Evolutionary conservation across 2,888 invertebrate species (phyloP).

Genomic region (Drosophila testacea): DNA sequence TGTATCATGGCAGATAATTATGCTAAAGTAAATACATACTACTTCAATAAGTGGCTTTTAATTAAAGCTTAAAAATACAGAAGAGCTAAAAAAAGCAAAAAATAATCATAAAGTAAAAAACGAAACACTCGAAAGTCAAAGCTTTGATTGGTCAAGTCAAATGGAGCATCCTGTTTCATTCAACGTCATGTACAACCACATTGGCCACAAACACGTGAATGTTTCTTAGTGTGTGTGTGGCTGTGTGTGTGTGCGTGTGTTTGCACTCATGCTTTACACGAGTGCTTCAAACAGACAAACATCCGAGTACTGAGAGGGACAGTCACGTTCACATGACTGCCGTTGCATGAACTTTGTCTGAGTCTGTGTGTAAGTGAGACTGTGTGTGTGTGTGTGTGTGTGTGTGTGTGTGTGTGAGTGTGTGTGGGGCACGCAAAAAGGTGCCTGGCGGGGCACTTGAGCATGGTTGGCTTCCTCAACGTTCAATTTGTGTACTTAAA

Average conservation of each 20-base stretch:
- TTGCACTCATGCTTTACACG: slow-evolving; percentile 55
- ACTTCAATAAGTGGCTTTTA: slow-evolving; percentile 57
- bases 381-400: background rate
- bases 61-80: slow-evolving; percentile 50
- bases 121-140: slow-evolving; percentile 53
- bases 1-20: slow-evolving; percentile 31
- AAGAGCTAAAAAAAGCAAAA: slow-evolving; percentile 17
- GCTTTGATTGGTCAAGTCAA: slow-evolving; percentile 71
- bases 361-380: too few relatives aligned
- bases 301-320: slow-evolving; percentile 39
- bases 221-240: slow-evolving; percentile 2
- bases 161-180: slow-evolving; percentile 55
- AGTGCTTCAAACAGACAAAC: slow-evolving; percentile 51
- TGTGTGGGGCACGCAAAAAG: slow-evolving; percentile 16
- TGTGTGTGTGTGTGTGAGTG: background rate
- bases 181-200: slow-evolving; percentile 33
- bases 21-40: slow-evolving; percentile 43
- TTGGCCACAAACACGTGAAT: slow-evolving; percentile 69
- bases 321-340: slow-evolving; percentile 39
- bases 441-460: slow-evolving; percentile 48
- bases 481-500: slow-evolving; percentile 80
- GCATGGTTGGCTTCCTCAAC: slow-evolving; percentile 68
- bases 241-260: slow-evolving; percentile 32
- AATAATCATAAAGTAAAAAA: slow-evolving; percentile 12
- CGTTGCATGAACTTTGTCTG: slow-evolving; percentile 4